These are phyloP conservation scores for Heliconius charithonia DNA, from an alignment of 2,888 invertebrate species.

Conservation along the genomic window DNA sequence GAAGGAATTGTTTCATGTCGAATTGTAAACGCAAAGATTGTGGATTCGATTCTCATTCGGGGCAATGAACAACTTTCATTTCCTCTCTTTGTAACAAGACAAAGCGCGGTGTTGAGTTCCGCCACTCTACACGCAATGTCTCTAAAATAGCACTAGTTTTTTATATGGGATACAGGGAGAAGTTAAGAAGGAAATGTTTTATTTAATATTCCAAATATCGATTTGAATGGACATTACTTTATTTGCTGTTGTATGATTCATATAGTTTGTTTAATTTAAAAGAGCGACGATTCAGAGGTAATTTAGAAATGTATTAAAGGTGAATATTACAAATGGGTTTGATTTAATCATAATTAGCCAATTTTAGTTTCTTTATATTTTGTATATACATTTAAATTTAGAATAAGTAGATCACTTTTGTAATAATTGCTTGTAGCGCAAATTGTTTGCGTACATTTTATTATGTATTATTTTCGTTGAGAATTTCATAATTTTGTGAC, in stretches of 20 bases:
- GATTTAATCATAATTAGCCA: constrained; percentile 64
- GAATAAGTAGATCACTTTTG: constrained; percentile 69
- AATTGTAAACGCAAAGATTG: too few relatives aligned
- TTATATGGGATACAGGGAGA: not conserved
- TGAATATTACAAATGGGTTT: constrained; percentile 71
- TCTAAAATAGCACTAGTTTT: not conserved
- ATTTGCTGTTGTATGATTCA: not conserved
- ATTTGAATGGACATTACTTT: not conserved
- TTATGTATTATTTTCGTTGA: constrained; percentile 44
- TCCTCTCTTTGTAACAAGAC: not conserved
- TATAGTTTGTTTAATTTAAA: not conserved
- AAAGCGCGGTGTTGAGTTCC: not conserved
- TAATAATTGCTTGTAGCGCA: constrained; percentile 55
- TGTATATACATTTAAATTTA: constrained; percentile 67
- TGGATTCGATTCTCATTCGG: too few relatives aligned
- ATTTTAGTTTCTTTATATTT: constrained; percentile 61
- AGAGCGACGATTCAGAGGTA: not conserved
- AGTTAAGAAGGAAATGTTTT: not conserved
- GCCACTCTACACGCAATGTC: not conserved
- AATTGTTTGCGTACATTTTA: constrained; percentile 29
- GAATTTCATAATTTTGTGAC: constrained; percentile 30
- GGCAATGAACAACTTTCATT: too few relatives aligned
- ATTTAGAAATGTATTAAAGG: constrained; percentile 56
- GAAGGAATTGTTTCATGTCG: too few relatives aligned
- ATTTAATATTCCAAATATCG: not conserved